Evolutionary conservation across 2,888 invertebrate species (phyloP).

Genomic region (Ptychoptera albimana): DNA sequence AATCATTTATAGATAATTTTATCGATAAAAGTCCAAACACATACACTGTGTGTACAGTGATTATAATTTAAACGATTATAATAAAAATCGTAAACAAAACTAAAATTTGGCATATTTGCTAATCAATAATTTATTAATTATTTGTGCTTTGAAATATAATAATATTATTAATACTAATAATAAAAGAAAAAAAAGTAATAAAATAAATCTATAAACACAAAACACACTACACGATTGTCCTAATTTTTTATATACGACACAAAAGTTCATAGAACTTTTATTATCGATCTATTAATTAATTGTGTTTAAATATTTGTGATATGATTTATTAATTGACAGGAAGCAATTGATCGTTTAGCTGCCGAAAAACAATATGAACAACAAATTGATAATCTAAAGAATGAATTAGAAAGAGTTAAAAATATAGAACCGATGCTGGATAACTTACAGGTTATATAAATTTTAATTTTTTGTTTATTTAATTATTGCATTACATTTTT

Average conservation of each 20-base stretch:
- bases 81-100: too few relatives aligned
- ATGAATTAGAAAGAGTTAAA: slow-evolving; percentile 43
- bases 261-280: too few relatives aligned
- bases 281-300: too few relatives aligned
- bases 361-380: slow-evolving; percentile 39
- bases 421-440: slow-evolving; percentile 48
- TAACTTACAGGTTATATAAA: slow-evolving; percentile 41
- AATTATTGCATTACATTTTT: slow-evolving; percentile 5
- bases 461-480: slow-evolving; percentile 4
- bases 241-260: too few relatives aligned
- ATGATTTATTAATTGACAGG: slow-evolving; percentile 30
- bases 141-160: too few relatives aligned
- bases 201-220: background rate
- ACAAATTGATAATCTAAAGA: slow-evolving; percentile 42
- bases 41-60: slow-evolving; percentile 4
- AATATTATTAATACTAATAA: too few relatives aligned
- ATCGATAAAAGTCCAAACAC: slow-evolving; percentile 2
- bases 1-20: background rate
- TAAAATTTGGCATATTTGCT: too few relatives aligned
- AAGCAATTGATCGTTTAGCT: slow-evolving; percentile 42
- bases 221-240: too few relatives aligned
- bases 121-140: too few relatives aligned
- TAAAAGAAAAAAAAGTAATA: background rate
- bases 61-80: background rate
- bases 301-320: slow-evolving; percentile 24